These are phyloP conservation scores for Cantharis lateralis DNA, from an alignment of 2,888 invertebrate species.

Conservation along the genomic window DNA sequence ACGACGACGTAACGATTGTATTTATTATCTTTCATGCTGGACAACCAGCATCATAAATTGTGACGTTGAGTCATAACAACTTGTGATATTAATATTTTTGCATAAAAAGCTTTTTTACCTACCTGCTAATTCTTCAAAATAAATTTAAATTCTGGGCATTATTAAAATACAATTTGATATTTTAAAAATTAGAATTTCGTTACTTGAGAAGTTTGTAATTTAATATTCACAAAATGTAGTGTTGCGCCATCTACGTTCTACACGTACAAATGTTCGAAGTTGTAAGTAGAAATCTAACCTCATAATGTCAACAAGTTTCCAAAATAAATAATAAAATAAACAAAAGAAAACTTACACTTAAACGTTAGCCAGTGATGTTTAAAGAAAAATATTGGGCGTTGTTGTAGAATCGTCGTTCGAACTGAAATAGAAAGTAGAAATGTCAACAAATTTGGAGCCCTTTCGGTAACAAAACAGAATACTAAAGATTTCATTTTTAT, in stretches of 20 bases:
- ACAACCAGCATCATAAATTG: too few relatives aligned
- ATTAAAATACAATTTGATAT: too few relatives aligned
- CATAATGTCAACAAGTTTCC: not conserved
- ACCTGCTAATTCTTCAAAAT: too few relatives aligned
- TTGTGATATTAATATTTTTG: too few relatives aligned
- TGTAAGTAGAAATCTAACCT: not conserved
- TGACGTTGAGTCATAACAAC: too few relatives aligned
- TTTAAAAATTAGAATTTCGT: not conserved
- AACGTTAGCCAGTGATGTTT: not conserved
- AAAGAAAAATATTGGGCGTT: not conserved
- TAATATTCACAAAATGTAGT: not conserved
- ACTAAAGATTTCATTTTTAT: not conserved
- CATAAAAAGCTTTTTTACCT: too few relatives aligned
- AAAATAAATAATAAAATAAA: not conserved
- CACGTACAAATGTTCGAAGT: not conserved
- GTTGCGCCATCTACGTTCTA: not conserved
- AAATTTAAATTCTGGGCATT: too few relatives aligned
- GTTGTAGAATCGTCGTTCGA: not conserved
- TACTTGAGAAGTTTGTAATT: not conserved
- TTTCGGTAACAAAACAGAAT: not conserved
- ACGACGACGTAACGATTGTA: too few relatives aligned
- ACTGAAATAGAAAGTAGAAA: not conserved
- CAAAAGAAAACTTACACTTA: slow-evolving; percentile 1
- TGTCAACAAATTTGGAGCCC: not conserved
- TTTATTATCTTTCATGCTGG: too few relatives aligned